Percentiles rank a stretch among this genome's conserved stretches.
Conservation (phyloP, 2,888 invertebrate species). For the Ochropleura leucogaster region DNA sequence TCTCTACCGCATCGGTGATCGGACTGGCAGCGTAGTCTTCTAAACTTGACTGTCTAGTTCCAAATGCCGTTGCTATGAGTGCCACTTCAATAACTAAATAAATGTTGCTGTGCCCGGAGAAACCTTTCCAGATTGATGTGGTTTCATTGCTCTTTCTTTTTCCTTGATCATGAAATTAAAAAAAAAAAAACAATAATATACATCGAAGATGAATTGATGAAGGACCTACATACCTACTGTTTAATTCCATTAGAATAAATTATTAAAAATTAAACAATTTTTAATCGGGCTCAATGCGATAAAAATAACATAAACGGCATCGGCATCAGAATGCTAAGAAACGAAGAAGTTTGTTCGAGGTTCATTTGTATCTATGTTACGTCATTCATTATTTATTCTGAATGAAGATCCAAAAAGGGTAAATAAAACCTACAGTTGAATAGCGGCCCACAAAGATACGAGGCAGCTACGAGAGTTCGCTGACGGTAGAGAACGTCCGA, state of each 20-base stretch:
- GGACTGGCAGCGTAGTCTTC: slow-evolving; percentile 46
- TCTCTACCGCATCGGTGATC: slow-evolving; percentile 70
- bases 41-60: slow-evolving; percentile 26
- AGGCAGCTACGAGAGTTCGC: slow-evolving; percentile 29
- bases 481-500: slow-evolving; percentile 46
- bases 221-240: not conserved
- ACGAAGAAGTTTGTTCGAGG: slow-evolving; percentile 4
- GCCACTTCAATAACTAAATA: slow-evolving; percentile 9
- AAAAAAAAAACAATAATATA: too few species aligned
- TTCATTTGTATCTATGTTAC: slow-evolving; percentile 32
- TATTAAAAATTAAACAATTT: not conserved
- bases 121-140: slow-evolving; percentile 3
- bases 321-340: slow-evolving; percentile 18
- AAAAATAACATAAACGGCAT: slow-evolving; percentile 8
- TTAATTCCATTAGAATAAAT: not conserved
- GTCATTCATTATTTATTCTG: slow-evolving; percentile 64
- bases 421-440: slow-evolving; percentile 58
- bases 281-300: not conserved
- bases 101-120: not conserved
- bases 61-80: slow-evolving; percentile 9
- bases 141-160: not conserved
- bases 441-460: slow-evolving; percentile 43
- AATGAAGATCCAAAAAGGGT: slow-evolving; percentile 60
- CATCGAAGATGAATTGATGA: not conserved
- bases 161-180: not conserved